Evolutionary conservation across 2,113 vertebrate species (phyloP).

Genomic region (Pachypanchax playfairii): DNA sequence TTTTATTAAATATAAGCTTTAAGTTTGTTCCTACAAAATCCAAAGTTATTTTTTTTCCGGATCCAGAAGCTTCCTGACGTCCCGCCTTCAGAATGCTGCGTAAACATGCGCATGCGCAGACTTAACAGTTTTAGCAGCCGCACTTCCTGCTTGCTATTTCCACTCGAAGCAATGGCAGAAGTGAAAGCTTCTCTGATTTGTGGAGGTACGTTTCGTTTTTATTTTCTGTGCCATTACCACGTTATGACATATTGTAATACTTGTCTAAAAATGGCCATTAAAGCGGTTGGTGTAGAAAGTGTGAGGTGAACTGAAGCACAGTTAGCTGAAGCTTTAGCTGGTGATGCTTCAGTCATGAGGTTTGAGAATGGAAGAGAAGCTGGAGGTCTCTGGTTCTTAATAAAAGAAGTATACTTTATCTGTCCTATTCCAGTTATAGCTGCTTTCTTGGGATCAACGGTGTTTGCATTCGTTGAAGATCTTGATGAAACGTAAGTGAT

Average conservation of each 20-base stretch:
- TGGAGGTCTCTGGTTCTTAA: not conserved
- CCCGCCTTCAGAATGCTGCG: not conserved
- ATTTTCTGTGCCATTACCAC: not conserved
- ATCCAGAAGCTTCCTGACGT: not conserved
- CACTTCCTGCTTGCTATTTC: slow-evolving; percentile 75
- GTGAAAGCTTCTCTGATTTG: slow-evolving; percentile 60
- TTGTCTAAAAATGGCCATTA: not conserved
- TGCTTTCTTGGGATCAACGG: slow-evolving; percentile 71
- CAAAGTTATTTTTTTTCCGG: not conserved
- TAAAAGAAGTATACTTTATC: not conserved
- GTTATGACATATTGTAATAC: fast-evolving
- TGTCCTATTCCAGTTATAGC: slow-evolving; percentile 57
- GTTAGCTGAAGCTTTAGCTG: slow-evolving; percentile 65
- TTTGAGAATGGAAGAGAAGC: slow-evolving; percentile 15
- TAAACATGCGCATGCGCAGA: slow-evolving; percentile 69
- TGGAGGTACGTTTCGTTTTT: slow-evolving; percentile 63
- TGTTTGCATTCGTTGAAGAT: slow-evolving; percentile 87
- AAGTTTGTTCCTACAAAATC: no score
- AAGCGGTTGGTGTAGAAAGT: slow-evolving; percentile 1
- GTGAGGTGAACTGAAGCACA: not conserved
- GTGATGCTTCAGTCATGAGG: slow-evolving; percentile 67
- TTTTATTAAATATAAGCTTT: not conserved
- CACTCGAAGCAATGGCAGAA: slow-evolving; percentile 74
- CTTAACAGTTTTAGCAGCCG: slow-evolving; percentile 9
- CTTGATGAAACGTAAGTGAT: slow-evolving; percentile 95